phyloP scores from a whole-genome alignment of 1,140 invertebrate genomes.

The Zaprionus inermis region DNA sequence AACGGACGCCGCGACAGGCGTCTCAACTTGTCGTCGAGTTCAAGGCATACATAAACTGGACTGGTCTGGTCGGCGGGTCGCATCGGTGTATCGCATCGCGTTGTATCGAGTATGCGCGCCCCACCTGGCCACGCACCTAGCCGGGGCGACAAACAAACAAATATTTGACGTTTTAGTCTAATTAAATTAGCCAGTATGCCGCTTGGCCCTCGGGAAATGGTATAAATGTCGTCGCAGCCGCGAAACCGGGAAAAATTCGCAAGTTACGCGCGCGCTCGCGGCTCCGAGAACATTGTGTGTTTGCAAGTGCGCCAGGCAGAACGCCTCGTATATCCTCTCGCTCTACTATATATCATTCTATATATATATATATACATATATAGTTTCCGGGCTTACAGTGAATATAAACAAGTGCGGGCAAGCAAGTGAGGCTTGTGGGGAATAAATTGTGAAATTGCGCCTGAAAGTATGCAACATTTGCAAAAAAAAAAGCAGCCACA shows the following conservation, averaged over 20 bases:
- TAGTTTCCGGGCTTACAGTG: neutral
- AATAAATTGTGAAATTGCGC: conserved; percentile 22
- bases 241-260: conserved; percentile 58
- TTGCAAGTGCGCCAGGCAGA: conserved; percentile 17
- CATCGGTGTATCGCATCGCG: conserved; percentile 2
- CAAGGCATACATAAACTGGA: conserved; percentile 28
- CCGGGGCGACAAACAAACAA: conserved; percentile 56
- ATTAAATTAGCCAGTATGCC: conserved; percentile 76
- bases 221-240: conserved; percentile 65
- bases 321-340: neutral
- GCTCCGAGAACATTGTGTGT: conserved; percentile 28
- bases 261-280: conserved; percentile 28
- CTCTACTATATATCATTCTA: neutral
- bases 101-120: conserved; percentile 6
- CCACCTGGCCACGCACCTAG: conserved; percentile 12
- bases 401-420: neutral
- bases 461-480: conserved; percentile 50
- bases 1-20: conserved; percentile 39
- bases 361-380: neutral
- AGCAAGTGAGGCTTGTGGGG: neutral
- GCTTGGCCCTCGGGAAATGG: conserved; percentile 69
- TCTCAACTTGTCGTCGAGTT: conserved; percentile 27
- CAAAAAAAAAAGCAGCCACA: conserved; percentile 49
- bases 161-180: conserved; percentile 84
- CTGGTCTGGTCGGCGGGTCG: neutral